A percentile compares a stretch with the other conserved stretches of the same genome.
Conservation (phyloP, 2,888 invertebrate species). For the Drosophila pseudotakahashii region DNA sequence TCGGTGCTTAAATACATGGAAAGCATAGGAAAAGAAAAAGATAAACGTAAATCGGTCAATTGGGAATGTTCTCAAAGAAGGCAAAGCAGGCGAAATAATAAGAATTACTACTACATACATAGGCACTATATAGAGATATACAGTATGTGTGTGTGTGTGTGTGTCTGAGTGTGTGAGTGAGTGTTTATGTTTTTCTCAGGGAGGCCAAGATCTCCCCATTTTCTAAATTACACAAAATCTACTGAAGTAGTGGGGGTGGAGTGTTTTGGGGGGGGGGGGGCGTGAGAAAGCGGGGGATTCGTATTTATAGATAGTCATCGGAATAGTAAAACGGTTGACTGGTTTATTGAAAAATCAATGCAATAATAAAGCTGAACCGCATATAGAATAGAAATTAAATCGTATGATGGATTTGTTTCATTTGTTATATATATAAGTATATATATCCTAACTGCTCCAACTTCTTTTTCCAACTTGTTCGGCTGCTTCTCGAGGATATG, state of each 20-base stretch:
- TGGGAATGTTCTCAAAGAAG: conserved; percentile 17
- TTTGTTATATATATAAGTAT: conserved; percentile 27
- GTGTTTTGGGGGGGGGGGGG: background rate
- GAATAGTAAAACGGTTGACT: conserved; percentile 61
- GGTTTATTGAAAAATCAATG: conserved; percentile 72
- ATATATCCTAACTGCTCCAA: conserved; percentile 18
- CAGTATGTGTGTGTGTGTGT: background rate
- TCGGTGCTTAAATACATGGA: conserved; percentile 26
- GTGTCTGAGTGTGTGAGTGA: too few species aligned
- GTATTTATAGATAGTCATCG: conserved; percentile 63
- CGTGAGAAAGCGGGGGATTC: conserved; percentile 30
- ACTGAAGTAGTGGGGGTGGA: background rate
- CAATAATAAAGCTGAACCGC: conserved; percentile 85
- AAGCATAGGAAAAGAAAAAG: conserved; percentile 31
- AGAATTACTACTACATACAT: conserved; percentile 18
- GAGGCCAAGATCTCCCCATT: conserved; percentile 5
- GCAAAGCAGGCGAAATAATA: conserved; percentile 34
- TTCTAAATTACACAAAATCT: conserved; percentile 1
- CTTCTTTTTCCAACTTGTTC: background rate
- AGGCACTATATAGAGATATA: conserved; percentile 15
- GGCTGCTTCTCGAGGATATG: conserved; percentile 3
- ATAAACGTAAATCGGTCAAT: conserved; percentile 28
- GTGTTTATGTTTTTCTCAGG: background rate
- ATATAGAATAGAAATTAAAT: conserved; percentile 85
- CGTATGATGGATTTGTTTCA: conserved; percentile 69